Percentiles rank a stretch among this genome's conserved stretches.
phyloP scores from a whole-genome alignment of 2,113 vertebrate genomes.

The Hystrix brachyura region DNA sequence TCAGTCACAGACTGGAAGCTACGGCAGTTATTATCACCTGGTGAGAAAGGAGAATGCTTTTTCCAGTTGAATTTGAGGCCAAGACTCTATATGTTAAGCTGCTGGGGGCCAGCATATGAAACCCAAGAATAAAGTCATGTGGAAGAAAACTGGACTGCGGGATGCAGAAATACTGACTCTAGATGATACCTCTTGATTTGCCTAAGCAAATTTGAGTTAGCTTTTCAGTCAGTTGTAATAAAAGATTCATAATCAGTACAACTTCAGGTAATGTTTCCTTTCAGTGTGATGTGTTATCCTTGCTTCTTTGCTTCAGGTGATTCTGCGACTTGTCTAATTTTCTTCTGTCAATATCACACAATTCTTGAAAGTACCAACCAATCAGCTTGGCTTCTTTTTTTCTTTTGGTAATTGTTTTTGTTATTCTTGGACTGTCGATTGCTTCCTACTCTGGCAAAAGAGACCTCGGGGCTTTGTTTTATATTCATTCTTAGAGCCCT shows the following conservation, averaged over 20 bases:
- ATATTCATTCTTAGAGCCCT: not conserved
- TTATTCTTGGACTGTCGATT: not conserved
- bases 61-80: not conserved
- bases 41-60: not conserved
- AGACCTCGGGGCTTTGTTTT: not conserved
- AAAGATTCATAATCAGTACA: constrained; percentile 19
- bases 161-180: not conserved
- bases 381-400: not conserved
- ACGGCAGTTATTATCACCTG: not conserved
- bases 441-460: not conserved
- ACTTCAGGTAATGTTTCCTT: not conserved
- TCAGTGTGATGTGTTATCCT: not conserved
- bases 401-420: not conserved
- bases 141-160: not conserved
- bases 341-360: constrained; percentile 15
- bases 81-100: not conserved
- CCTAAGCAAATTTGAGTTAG: constrained; percentile 1
- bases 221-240: not conserved
- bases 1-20: not conserved
- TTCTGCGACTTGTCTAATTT: constrained; percentile 39
- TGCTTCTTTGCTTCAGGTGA: not conserved
- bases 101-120: not conserved
- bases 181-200: not conserved
- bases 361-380: not conserved
- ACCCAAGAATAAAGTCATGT: not conserved